Evolutionary conservation across 2,113 vertebrate genomes (phyloP).

Genomic region (Chaenocephalus aceratus): DNA sequence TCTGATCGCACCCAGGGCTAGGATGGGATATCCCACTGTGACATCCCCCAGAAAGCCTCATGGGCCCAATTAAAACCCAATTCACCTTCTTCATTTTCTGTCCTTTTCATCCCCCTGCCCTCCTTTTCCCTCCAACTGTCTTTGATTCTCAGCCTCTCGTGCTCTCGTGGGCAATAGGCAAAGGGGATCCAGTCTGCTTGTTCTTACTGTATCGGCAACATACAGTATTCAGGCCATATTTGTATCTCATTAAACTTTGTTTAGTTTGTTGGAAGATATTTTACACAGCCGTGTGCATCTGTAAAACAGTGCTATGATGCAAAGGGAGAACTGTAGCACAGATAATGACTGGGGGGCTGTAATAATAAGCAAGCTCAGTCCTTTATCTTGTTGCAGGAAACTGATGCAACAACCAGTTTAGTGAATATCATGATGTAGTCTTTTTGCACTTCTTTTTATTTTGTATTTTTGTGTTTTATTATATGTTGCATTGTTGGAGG

Average conservation of each 20-base stretch:
- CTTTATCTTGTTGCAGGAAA: not conserved
- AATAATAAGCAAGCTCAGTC: not conserved
- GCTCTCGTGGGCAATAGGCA: slow-evolving; percentile 35
- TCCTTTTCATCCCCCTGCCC: slow-evolving; percentile 18
- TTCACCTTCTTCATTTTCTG: slow-evolving; percentile 17
- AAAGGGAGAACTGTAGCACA: not conserved
- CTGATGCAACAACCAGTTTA: not conserved
- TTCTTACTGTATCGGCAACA: slow-evolving; percentile 13
- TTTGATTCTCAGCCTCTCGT: slow-evolving; percentile 32
- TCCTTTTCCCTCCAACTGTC: slow-evolving; percentile 1
- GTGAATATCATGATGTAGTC: not conserved
- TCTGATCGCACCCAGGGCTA: slow-evolving; percentile 52
- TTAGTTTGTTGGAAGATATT: slow-evolving; percentile 31
- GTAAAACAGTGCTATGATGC: slow-evolving; percentile 11
- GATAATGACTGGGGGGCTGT: slow-evolving; percentile 4
- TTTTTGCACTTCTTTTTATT: no score
- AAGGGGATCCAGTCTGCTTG: slow-evolving; percentile 15
- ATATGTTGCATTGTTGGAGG: no score
- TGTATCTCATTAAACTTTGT: slow-evolving; percentile 40
- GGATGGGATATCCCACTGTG: slow-evolving; percentile 48
- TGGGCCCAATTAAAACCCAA: slow-evolving; percentile 70
- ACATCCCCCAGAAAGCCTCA: slow-evolving; percentile 46
- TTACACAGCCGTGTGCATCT: slow-evolving; percentile 31
- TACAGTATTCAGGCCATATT: slow-evolving; percentile 36
- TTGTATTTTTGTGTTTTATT: no score